phyloP scores from a whole-genome alignment of 2,113 vertebrate species.

The Butorides virescens region DNA sequence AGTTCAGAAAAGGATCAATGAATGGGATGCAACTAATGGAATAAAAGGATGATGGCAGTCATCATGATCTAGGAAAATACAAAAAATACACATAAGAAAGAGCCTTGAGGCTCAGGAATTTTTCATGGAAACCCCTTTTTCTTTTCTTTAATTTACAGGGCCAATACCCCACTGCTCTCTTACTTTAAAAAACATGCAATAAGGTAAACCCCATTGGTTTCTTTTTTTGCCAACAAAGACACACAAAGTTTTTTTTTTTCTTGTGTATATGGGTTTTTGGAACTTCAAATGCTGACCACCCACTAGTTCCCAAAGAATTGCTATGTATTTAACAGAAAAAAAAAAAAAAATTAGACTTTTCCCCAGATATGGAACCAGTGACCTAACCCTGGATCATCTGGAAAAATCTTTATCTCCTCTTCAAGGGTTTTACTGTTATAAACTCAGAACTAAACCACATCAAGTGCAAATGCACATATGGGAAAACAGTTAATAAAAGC shows the following conservation, averaged over 20 bases:
- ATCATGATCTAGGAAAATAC: not conserved
- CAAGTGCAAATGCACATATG: not conserved
- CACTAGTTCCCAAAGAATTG: not conserved
- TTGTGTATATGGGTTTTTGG: not conserved
- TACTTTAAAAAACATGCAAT: not conserved
- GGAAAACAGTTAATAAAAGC: not conserved
- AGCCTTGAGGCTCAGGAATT: not conserved
- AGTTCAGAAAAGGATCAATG: not conserved
- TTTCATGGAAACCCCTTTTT: not conserved
- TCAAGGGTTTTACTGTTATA: not conserved
- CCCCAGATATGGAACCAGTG: not conserved
- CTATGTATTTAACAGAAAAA: not conserved
- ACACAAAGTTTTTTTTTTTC: not conserved
- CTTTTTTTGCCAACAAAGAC: not conserved
- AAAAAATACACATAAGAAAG: not conserved
- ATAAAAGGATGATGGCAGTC: not conserved
- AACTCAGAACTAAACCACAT: not conserved
- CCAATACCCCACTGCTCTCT: not conserved
- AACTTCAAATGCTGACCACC: not conserved
- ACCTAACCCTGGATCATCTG: not conserved
- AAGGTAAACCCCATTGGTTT: not conserved
- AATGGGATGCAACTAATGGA: not conserved
- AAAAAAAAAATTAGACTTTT: not conserved
- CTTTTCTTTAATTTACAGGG: not conserved
- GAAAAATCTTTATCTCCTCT: conserved; percentile 16